phyloP scores from a whole-genome alignment of 2,797 vertebrate species.

The Malurus splendens region DNA sequence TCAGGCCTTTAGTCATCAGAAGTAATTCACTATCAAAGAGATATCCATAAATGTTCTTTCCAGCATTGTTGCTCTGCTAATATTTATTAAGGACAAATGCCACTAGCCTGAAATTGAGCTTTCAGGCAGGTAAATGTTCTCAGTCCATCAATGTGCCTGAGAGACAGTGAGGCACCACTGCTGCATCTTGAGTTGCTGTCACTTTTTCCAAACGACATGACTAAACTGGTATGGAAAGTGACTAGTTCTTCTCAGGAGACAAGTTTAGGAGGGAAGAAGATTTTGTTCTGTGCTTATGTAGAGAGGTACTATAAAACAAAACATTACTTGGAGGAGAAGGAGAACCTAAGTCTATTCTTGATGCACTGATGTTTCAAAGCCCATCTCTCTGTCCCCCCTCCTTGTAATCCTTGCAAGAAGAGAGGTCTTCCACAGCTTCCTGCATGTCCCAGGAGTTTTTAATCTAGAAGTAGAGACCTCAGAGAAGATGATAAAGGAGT shows the following conservation, averaged over 20 bases:
- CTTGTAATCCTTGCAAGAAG: background rate
- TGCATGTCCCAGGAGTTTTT: background rate
- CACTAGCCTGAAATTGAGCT: background rate
- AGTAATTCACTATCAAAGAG: background rate
- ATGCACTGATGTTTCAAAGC: background rate
- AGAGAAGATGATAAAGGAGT: background rate
- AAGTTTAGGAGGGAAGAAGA: background rate
- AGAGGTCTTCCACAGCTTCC: background rate
- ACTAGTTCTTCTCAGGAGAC: background rate
- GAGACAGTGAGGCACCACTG: background rate
- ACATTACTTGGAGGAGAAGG: background rate
- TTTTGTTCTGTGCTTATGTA: background rate
- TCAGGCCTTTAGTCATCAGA: background rate
- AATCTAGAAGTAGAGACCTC: background rate
- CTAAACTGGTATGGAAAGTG: background rate
- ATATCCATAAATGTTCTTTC: background rate
- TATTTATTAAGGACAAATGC: background rate
- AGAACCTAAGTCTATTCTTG: background rate
- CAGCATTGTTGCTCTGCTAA: background rate
- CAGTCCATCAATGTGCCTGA: background rate
- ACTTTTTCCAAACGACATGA: background rate
- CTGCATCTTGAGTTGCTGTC: background rate
- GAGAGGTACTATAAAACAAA: background rate
- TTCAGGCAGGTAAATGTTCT: background rate
- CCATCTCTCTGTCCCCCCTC: background rate